phyloP scores from a whole-genome alignment of 2,888 invertebrate genomes.

The Acleris cristana region DNA sequence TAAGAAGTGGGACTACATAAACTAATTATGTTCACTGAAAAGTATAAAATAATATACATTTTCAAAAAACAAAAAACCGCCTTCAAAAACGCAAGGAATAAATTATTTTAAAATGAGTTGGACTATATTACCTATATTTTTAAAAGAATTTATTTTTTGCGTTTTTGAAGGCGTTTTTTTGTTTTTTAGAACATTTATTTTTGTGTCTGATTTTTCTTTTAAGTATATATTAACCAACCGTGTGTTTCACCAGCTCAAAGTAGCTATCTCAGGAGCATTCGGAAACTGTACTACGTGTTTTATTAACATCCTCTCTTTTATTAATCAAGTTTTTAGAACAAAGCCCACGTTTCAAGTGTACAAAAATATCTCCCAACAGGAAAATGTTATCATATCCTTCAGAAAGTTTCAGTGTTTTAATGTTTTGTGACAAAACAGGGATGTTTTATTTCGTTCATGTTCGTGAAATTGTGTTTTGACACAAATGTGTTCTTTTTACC shows the following conservation, averaged over 20 bases:
- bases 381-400: constrained; percentile 4
- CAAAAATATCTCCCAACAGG: constrained; percentile 10
- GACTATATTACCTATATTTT: too few species aligned
- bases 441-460: neutral
- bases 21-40: too few species aligned
- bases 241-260: constrained; percentile 19
- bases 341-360: constrained; percentile 4
- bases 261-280: constrained; percentile 28
- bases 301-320: constrained; percentile 28
- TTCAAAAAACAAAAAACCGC: too few species aligned
- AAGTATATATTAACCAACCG: neutral
- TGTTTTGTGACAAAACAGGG: neutral
- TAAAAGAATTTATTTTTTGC: too few species aligned
- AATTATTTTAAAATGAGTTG: too few species aligned
- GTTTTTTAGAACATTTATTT: too few species aligned
- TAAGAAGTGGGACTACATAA: too few species aligned
- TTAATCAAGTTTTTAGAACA: constrained; percentile 31
- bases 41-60: too few species aligned
- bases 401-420: neutral
- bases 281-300: constrained; percentile 38
- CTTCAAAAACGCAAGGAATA: too few species aligned
- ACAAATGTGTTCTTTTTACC: too few species aligned
- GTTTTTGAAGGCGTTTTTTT: too few species aligned
- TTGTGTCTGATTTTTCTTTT: too few species aligned
- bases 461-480: neutral